These are phyloP conservation scores for Dicyrtoma fusca DNA, from an alignment of 2,888 invertebrate species.

Conservation along the genomic window DNA sequence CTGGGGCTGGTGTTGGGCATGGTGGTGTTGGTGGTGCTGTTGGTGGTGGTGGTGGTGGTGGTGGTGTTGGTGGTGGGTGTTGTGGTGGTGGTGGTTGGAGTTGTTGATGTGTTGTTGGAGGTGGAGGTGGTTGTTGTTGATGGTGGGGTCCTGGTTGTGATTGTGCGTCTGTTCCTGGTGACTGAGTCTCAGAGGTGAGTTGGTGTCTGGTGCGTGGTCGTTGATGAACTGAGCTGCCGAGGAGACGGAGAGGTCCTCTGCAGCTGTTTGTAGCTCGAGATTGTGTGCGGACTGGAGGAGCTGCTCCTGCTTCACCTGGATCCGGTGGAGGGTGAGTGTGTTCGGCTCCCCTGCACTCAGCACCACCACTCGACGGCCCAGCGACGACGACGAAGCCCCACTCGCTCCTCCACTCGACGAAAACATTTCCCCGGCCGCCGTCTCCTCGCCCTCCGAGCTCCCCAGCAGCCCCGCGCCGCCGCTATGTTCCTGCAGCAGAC, in stretches of 20 bases:
- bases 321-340: constrained; percentile 42
- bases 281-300: not conserved
- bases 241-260: constrained; percentile 52
- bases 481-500: not conserved
- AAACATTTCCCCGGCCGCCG: constrained; percentile 34
- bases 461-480: not conserved
- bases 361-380: constrained; percentile 12
- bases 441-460: not conserved
- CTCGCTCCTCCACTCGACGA: constrained; percentile 23
- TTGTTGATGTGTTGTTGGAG: constrained; percentile 6
- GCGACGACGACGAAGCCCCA: constrained; percentile 48
- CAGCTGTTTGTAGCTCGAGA: constrained; percentile 47
- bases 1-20: constrained; percentile 18
- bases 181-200: constrained; percentile 7
- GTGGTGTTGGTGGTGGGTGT: not conserved
- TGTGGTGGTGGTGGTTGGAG: not conserved
- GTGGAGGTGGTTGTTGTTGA: constrained; percentile 23
- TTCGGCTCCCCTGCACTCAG: too few species aligned
- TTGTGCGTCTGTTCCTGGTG: not conserved
- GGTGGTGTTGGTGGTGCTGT: constrained; percentile 34
- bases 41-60: constrained; percentile 35
- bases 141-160: not conserved
- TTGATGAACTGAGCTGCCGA: too few species aligned
- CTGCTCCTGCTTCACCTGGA: constrained; percentile 46
- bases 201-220: constrained; percentile 7